Evolutionary conservation across 2,797 vertebrate genomes (phyloP).

Genomic region (Aphelocoma californica): DNA sequence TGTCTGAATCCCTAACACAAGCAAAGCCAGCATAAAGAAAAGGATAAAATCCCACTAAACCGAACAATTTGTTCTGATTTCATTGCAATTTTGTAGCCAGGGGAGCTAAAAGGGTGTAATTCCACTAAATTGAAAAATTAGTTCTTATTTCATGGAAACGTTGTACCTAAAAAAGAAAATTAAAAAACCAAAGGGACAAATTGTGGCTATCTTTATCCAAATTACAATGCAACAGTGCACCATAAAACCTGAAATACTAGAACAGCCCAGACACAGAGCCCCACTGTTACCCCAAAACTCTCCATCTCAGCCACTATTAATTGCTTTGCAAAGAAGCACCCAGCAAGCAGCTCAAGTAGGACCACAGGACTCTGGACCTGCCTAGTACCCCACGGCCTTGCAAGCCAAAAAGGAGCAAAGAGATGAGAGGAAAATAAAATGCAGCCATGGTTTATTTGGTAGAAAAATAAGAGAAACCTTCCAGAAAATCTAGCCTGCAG

Average conservation of each 20-base stretch:
- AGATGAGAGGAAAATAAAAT: neutral
- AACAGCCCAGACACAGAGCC: neutral
- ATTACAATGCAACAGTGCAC: neutral
- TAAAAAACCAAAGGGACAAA: neutral
- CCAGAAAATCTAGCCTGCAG: neutral
- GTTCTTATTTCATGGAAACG: neutral
- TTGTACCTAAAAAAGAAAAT: neutral
- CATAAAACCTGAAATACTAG: neutral
- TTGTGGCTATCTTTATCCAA: neutral
- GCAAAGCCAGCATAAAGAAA: neutral
- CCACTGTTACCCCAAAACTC: neutral
- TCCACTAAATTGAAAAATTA: neutral
- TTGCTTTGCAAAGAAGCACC: neutral
- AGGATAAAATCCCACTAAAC: neutral
- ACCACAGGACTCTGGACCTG: neutral
- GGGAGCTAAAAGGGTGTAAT: neutral
- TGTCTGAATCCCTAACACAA: neutral
- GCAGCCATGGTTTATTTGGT: neutral
- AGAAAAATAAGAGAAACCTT: constrained; percentile 28
- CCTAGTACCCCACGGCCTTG: neutral
- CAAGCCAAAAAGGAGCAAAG: neutral
- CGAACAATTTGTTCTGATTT: neutral
- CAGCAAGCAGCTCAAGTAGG: neutral
- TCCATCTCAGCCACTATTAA: neutral
- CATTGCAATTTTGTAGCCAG: neutral